Evolutionary conservation across 2,888 invertebrate species (phyloP).

Genomic region (Palloptera scutellata): DNA sequence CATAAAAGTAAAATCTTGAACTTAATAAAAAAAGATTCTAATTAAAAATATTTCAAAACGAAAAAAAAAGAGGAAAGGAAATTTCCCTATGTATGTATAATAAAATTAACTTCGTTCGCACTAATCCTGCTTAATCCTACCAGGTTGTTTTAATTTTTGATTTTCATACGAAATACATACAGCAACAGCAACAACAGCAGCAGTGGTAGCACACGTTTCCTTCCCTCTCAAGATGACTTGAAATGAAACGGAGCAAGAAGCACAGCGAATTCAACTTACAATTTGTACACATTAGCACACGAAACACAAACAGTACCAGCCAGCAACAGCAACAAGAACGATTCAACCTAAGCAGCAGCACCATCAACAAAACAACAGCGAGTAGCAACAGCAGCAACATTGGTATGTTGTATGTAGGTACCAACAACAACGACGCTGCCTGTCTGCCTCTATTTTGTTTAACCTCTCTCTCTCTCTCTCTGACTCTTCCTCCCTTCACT

Average conservation of each 20-base stretch:
- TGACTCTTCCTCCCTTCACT: conserved; percentile 29
- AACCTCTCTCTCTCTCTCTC: not conserved
- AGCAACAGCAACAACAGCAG: conserved; percentile 16
- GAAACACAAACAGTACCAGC: not conserved
- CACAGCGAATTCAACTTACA: conserved; percentile 13
- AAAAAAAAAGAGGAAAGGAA: conserved; percentile 50
- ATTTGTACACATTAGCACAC: conserved; percentile 36
- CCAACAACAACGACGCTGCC: not conserved
- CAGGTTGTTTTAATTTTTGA: conserved; percentile 39
- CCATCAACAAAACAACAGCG: not conserved
- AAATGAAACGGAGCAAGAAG: conserved; percentile 25
- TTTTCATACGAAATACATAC: conserved; percentile 44
- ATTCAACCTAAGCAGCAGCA: not conserved
- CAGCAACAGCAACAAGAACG: not conserved
- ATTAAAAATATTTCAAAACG: conserved; percentile 26
- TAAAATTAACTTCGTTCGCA: conserved; percentile 51
- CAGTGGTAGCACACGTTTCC: conserved; percentile 11
- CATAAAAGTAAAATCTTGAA: not conserved
- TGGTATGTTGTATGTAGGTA: too few relatives aligned
- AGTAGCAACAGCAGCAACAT: not conserved
- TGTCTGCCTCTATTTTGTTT: conserved; percentile 4
- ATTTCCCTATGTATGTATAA: conserved; percentile 15
- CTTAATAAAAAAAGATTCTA: conserved; percentile 4
- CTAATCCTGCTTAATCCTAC: conserved; percentile 57
- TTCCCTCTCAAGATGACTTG: conserved; percentile 8